Conservation (phyloP, 1,140 invertebrate genomes). For the Micrasema minimum region DNA sequence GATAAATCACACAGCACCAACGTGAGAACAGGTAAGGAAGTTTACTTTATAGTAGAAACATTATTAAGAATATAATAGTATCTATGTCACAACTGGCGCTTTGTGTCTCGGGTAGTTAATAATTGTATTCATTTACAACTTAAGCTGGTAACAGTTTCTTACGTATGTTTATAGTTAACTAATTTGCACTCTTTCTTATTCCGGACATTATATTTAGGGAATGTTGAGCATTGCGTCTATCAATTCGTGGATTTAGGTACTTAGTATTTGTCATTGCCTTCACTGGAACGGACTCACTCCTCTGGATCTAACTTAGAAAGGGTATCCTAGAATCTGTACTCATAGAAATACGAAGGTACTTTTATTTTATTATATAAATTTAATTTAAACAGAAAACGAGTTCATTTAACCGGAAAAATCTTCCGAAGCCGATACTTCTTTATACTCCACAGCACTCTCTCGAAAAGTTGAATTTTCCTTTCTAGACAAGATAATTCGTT, state of each 20-base stretch:
- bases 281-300: slow-evolving; percentile 13
- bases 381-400: too few species aligned
- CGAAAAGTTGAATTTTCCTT: too few species aligned
- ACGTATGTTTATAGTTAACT: slow-evolving; percentile 31
- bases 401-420: too few species aligned
- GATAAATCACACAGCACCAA: slow-evolving; percentile 31
- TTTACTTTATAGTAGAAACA: background rate
- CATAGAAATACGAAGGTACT: too few species aligned
- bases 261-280: slow-evolving; percentile 17
- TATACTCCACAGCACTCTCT: too few species aligned
- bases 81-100: slow-evolving; percentile 34
- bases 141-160: slow-evolving; percentile 2
- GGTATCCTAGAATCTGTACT: background rate
- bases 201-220: slow-evolving; percentile 27
- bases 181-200: slow-evolving; percentile 27
- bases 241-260: slow-evolving; percentile 15
- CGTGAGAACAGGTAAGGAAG: slow-evolving; percentile 31
- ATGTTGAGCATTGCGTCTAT: slow-evolving; percentile 28
- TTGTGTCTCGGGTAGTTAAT: slow-evolving; percentile 13
- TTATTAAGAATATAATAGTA: background rate
- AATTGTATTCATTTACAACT: slow-evolving; percentile 12
- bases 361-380: too few species aligned
- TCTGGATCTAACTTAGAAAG: slow-evolving; percentile 5
- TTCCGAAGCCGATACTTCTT: too few species aligned
- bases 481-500: too few species aligned